Evolutionary conservation across 2,113 vertebrate species (phyloP), one percentile per base, ranked within the genome.

Genomic region (Acanthisitta chloris): DNA sequence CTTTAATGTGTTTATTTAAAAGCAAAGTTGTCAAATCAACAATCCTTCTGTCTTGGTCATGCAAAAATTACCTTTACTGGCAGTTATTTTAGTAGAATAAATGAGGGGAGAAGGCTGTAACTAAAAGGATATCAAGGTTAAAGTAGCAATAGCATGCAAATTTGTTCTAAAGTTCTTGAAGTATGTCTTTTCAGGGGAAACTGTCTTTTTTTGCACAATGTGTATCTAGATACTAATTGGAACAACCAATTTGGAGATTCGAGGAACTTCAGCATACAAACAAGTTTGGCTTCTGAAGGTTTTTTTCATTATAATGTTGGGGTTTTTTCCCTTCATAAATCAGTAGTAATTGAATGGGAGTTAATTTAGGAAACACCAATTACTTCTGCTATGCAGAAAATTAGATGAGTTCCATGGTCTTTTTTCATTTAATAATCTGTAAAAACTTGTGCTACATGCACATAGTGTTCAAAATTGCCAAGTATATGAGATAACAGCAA

Each of bases 261-360:
- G 29, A 15, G 3, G 2, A 4, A 52, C 3, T 43, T 55, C 12
- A 38, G 6, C 5, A 49, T 26, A 17, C 4, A 76, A 64, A 26
- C 12, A 38, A 28, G 1, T 0, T 17, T 11, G 3, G 33, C 12
- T 26, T 51, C n/a, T 33, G 8, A n/a, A n/a, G 4, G 3, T 3
- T 5, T 62, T 26, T 18, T 36, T 6, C 4, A 40, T 51, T 51
- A 55, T 38, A 65, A 67, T 57, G 8, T 7, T 29, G 8, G 10
- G 2, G 0, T 1, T 5, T 18, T 4, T 5, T 10, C 3, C 5
- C n/a, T 1, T 8, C 12, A 36, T 29, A 54, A 42, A 13, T n/a
- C 55, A 52, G 6, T 42, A 13, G 6, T 74, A 58, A 58, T 46
- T 71, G 43, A 78, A 74, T 8, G 43, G 14, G 9, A 79, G 15